Evolutionary conservation across 2,888 invertebrate species (phyloP).

Genomic region (Gibbula magus): DNA sequence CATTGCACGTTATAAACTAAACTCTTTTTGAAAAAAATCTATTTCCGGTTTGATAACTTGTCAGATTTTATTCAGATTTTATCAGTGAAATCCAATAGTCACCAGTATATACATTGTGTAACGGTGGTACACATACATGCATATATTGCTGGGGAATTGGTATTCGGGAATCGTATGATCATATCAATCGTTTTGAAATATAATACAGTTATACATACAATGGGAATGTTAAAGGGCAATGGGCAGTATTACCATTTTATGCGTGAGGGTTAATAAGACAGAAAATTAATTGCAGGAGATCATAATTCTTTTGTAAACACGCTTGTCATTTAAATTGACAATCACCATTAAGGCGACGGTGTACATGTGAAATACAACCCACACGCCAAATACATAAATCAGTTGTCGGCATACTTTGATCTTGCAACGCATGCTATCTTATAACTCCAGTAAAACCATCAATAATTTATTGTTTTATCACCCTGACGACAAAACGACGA

Average conservation of each 20-base stretch:
- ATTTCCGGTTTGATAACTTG: too few relatives aligned
- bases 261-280: background rate
- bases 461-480: slow-evolving; percentile 13
- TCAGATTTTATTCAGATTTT: too few relatives aligned
- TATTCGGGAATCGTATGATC: too few relatives aligned
- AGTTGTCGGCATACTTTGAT: background rate
- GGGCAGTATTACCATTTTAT: background rate
- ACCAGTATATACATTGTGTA: too few relatives aligned
- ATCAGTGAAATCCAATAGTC: too few relatives aligned
- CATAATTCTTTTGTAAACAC: slow-evolving; percentile 12
- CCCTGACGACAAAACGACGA: slow-evolving; percentile 15
- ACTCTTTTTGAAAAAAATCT: too few relatives aligned
- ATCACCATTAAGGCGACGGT: background rate
- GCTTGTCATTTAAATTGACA: background rate
- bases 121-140: too few relatives aligned
- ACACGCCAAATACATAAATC: slow-evolving; percentile 8
- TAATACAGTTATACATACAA: too few relatives aligned
- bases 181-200: too few relatives aligned
- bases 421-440: background rate
- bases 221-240: too few relatives aligned
- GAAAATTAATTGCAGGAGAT: slow-evolving; percentile 5
- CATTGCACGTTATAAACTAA: too few relatives aligned
- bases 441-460: background rate
- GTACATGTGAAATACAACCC: slow-evolving; percentile 13
- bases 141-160: too few relatives aligned